A percentile compares a stretch with the other conserved stretches of the same genome.
These are phyloP conservation scores for Hymenopus coronatus DNA, from an alignment of 2,888 invertebrate genomes.

Conservation along the genomic window DNA sequence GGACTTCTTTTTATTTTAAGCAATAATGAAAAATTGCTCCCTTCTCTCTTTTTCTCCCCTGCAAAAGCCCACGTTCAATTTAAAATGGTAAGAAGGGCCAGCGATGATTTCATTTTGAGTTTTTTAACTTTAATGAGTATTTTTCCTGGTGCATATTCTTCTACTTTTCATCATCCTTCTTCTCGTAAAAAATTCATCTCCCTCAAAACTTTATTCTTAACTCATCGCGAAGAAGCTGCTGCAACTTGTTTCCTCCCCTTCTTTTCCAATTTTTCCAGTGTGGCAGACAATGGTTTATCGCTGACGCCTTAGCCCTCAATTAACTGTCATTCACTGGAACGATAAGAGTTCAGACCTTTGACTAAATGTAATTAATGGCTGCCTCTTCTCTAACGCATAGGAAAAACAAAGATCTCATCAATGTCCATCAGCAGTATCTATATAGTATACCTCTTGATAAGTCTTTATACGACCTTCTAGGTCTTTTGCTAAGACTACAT, in stretches of 20 bases:
- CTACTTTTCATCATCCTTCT: background rate
- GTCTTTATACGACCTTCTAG: no score
- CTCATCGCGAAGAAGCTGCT: background rate
- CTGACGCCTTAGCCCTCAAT: background rate
- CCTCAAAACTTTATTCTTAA: background rate
- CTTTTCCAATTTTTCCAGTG: background rate
- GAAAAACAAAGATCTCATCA: background rate
- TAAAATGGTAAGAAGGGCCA: conserved; percentile 19
- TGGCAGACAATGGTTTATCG: background rate
- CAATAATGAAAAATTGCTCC: conserved; percentile 7
- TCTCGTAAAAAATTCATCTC: conserved; percentile 16
- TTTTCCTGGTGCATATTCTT: conserved; percentile 12
- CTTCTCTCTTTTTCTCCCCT: background rate
- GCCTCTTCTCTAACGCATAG: background rate
- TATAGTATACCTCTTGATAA: no score
- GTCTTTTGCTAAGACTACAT: no score
- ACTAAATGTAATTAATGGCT: background rate
- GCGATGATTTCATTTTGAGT: conserved; percentile 20
- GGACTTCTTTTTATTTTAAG: conserved; percentile 5
- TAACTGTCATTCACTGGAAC: background rate
- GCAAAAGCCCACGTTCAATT: background rate
- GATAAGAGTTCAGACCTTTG: background rate
- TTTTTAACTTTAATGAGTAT: conserved; percentile 22
- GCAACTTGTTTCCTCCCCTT: background rate
- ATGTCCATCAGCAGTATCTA: no score